Evolutionary conservation across 2,113 vertebrate species (phyloP), one percentile per base, ranked within the genome.

Genomic region (Syrrhaptes paradoxus): DNA sequence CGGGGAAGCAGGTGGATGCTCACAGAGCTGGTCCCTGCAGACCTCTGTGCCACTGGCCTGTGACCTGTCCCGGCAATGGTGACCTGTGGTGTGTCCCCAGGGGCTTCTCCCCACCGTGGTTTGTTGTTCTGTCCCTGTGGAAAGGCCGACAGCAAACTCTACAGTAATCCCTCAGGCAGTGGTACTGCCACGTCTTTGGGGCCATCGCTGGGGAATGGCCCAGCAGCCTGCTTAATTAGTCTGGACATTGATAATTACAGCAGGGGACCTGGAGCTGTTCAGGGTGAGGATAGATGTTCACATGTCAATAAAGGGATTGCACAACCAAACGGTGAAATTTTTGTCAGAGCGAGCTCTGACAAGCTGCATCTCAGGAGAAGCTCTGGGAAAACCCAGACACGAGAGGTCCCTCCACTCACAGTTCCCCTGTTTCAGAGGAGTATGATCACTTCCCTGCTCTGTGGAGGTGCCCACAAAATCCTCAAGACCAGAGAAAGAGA

Each of bases 51-150:
- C 2, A 10, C 32, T 73, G 65, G 4, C 28, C 70, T 52, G 54
- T 0, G 1, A 36, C 32, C 49, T 21, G 6, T 28, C 26, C 7
- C 2, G 0, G 19, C 3, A 1, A 24, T 2, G 7, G 48, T 0
- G 2, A 29, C 36, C 41, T 36, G 34, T 20, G 45, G 32, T 36
- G 22, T 28, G 5, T 18, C 7, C 2, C 21, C 3, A 4, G 21
- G 31, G 74, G 13, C 17, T 36, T 68, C 45, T 78, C 20, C 20
- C 11, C 29, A 4, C n/a, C 0, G 0, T 25, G 31, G 17, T 59
- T 63, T 63, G 32, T 68, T 79, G 48, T 12, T 31, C 16, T 62
- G 46, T 18, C 20, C 11, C 55, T 15, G 7, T 32, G 36, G 20
- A 29, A 84, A 36, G 11, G 45, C 26, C 3, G 3, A 22, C 13